phyloP scores from a whole-genome alignment of 23 tunicate species.

The Halocynthia roretzi region DNA sequence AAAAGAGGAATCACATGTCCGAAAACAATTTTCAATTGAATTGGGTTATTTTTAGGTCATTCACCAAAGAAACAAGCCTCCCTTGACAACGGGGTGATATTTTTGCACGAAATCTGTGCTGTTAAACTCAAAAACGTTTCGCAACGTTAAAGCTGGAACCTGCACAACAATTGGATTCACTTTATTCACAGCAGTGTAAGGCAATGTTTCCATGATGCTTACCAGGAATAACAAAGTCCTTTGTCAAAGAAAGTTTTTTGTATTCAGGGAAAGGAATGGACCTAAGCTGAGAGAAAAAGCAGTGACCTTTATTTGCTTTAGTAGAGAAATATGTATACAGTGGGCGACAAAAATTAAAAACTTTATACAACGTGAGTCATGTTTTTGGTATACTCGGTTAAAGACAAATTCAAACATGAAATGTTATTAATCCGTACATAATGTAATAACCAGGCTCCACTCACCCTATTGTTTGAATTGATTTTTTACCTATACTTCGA shows the following conservation, averaged over 20 bases:
- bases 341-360: conserved; percentile 26
- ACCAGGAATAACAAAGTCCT: no score
- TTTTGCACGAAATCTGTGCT: conserved; percentile 13
- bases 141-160: conserved; percentile 1
- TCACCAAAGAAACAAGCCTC: no score
- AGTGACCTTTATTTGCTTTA: conserved; percentile 1
- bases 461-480: no score
- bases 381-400: no score
- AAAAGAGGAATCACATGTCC: no score
- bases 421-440: no score
- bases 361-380: neutral
- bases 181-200: conserved; percentile 22
- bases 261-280: conserved; percentile 3
- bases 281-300: conserved; percentile 17
- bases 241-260: neutral
- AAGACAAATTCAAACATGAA: no score
- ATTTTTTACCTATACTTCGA: no score
- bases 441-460: no score
- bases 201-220: no score
- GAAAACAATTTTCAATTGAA: no score
- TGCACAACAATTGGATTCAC: conserved; percentile 25
- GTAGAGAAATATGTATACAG: conserved; percentile 25
- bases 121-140: conserved; percentile 16
- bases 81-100: conserved; percentile 6
- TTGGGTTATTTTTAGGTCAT: no score